These are phyloP conservation scores for Astyanax mexicanus DNA, from an alignment of 2,797 vertebrate species.

Conservation along the genomic window DNA sequence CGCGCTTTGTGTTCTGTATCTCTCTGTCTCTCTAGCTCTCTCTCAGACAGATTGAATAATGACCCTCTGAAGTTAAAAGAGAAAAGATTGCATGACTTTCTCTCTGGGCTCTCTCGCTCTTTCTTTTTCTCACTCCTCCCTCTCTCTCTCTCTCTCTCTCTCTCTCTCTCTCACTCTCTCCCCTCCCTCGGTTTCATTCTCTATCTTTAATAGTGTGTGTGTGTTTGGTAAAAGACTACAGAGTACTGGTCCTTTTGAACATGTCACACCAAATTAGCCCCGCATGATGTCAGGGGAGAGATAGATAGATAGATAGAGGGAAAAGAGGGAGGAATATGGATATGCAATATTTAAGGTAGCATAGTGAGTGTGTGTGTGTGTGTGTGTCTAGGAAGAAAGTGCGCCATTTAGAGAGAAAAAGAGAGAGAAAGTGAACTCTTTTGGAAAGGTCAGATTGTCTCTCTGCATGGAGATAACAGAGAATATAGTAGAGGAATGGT, in stretches of 20 bases:
- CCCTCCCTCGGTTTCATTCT: conserved; percentile 7
- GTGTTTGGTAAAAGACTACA: conserved; percentile 59
- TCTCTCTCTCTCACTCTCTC: not conserved
- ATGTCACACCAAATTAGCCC: conserved; percentile 66
- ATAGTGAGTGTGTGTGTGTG: not conserved
- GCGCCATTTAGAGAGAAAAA: not conserved
- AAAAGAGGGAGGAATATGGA: not conserved
- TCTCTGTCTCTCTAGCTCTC: not conserved
- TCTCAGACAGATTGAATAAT: conserved; percentile 58
- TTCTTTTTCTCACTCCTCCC: not conserved
- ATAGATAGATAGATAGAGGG: not conserved
- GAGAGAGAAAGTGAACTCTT: not conserved
- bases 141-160: not conserved
- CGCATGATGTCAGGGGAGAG: not conserved
- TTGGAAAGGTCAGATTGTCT: not conserved
- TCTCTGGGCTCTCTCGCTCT: not conserved
- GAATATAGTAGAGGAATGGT: not conserved
- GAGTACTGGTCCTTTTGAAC: conserved; percentile 67
- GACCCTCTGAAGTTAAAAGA: conserved; percentile 46
- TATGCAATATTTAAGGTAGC: not conserved
- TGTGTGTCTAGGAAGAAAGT: not conserved
- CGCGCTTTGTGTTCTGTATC: not conserved
- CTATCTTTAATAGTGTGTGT: conserved; percentile 42
- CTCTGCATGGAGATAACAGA: not conserved
- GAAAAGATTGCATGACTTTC: conserved; percentile 28